phyloP scores from a whole-genome alignment of 2,888 invertebrate genomes.

The Empis livida region DNA sequence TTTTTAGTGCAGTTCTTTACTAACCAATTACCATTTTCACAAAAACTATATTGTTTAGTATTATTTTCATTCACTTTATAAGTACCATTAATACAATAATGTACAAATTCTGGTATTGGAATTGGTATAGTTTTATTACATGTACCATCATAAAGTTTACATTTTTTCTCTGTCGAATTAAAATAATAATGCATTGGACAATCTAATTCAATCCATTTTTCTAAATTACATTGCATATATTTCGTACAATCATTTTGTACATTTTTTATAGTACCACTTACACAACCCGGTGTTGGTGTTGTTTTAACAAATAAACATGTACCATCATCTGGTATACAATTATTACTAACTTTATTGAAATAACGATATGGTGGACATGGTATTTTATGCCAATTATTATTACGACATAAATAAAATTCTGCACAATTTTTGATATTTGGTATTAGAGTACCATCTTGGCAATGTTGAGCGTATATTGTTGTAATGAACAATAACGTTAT shows the following conservation, averaged over 20 bases:
- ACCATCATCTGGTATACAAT: background rate
- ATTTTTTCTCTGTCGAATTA: background rate
- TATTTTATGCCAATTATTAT: background rate
- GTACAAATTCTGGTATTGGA: background rate
- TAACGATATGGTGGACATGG: background rate
- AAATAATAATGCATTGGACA: background rate
- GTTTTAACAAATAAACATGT: background rate
- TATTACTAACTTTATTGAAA: background rate
- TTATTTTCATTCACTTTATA: background rate
- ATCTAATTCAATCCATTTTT: background rate
- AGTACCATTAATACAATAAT: background rate
- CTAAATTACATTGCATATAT: conserved; percentile 1
- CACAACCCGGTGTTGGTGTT: background rate
- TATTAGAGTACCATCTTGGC: background rate
- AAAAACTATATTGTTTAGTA: background rate
- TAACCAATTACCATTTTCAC: background rate
- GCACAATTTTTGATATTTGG: background rate
- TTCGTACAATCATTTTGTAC: conserved; percentile 1
- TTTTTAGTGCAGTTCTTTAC: background rate
- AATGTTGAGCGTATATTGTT: background rate
- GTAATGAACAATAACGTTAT: too few species aligned
- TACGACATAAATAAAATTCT: background rate
- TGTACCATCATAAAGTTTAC: background rate
- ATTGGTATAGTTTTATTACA: background rate
- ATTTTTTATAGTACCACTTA: background rate